phyloP scores from a whole-genome alignment of 2,113 vertebrate genomes.

The Chloroceryle aenea region DNA sequence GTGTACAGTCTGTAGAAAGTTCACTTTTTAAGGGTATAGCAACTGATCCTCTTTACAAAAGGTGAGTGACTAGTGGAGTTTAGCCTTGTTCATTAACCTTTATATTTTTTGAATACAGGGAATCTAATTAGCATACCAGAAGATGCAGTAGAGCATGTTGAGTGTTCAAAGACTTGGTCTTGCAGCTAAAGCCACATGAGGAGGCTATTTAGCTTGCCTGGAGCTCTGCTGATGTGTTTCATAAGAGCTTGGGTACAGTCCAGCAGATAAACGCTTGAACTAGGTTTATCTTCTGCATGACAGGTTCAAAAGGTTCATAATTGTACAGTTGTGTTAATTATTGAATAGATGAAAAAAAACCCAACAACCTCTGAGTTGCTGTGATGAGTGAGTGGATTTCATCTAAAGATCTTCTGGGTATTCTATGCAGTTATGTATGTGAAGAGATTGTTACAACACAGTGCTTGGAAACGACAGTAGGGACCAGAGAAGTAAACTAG shows the following conservation, averaged over 20 bases:
- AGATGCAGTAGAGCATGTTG: neutral
- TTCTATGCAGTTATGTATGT: neutral
- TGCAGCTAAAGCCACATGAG: neutral
- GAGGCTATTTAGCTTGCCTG: conserved; percentile 8
- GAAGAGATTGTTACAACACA: neutral
- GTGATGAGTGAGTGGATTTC: neutral
- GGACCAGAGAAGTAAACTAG: neutral
- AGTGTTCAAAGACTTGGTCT: neutral
- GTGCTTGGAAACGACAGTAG: neutral
- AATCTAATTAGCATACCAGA: neutral
- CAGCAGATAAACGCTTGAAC: neutral
- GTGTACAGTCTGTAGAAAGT: neutral
- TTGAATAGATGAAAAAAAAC: neutral
- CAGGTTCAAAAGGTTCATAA: neutral
- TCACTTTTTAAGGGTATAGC: neutral
- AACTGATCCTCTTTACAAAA: neutral
- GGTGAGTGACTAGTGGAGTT: neutral
- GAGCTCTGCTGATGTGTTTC: neutral
- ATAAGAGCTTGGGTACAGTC: neutral
- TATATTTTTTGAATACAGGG: neutral
- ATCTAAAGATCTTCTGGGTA: neutral
- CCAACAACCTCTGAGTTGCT: neutral
- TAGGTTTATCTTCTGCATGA: conserved; percentile 36
- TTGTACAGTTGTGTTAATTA: conserved; percentile 7
- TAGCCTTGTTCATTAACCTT: neutral